Conservation (phyloP, 1,140 invertebrate genomes). For the Pissodes strobi region DNA sequence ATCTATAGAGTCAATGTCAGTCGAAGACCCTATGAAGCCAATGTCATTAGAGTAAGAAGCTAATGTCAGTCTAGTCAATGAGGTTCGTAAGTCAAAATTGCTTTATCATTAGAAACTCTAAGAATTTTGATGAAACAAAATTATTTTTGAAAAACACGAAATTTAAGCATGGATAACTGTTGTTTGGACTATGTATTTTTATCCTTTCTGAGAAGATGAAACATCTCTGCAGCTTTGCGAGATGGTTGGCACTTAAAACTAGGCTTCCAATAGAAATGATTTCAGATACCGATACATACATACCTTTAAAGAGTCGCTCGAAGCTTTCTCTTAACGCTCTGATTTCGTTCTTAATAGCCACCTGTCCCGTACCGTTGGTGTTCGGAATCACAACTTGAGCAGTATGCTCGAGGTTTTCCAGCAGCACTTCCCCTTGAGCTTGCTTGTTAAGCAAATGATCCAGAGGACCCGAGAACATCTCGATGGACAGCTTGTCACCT, state of each 20-base stretch:
- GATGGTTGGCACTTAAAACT: too few species aligned
- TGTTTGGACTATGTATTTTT: too few species aligned
- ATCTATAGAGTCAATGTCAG: too few species aligned
- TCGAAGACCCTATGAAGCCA: too few species aligned
- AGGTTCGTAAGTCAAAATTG: too few species aligned
- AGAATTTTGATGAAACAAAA: too few species aligned
- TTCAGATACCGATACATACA: conserved; percentile 50
- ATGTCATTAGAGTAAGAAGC: too few species aligned
- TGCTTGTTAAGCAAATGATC: conserved; percentile 86
- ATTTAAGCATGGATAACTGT: not conserved
- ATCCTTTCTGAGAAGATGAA: too few species aligned
- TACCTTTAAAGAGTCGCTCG: conserved; percentile 73
- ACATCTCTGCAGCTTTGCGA: too few species aligned
- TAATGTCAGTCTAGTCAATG: too few species aligned
- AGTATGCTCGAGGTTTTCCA: conserved; percentile 84
- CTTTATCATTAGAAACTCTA: too few species aligned
- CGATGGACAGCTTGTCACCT: conserved; percentile 85
- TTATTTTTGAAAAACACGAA: not conserved
- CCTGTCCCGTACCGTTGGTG: conserved; percentile 78
- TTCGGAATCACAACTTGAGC: conserved; percentile 84
- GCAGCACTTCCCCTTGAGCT: conserved; percentile 84
- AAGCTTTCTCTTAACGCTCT: conserved; percentile 82
- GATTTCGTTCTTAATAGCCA: conserved; percentile 82
- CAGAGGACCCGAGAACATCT: conserved; percentile 83
- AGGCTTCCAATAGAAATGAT: too few species aligned